Evolutionary conservation across 2,113 vertebrate genomes (phyloP), one percentile per base, ranked within the genome.

Genomic region (Gavialis gangeticus): DNA sequence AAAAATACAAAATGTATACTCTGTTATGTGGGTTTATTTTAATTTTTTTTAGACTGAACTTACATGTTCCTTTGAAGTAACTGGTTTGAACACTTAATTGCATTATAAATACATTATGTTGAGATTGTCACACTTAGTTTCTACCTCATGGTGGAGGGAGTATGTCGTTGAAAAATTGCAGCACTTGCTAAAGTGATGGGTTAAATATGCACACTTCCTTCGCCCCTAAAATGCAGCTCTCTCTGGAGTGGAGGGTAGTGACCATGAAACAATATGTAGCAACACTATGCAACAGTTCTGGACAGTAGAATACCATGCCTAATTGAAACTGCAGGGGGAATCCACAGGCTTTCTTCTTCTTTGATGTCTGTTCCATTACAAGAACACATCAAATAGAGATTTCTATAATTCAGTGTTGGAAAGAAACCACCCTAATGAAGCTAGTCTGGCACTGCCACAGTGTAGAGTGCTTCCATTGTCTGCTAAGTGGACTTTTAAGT

Each of bases 11-110:
- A 84, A 75, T 81, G 62, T 83, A 28, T 69, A 90, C 66, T 66
- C 54, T 91, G 1, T 22, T 54, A 88, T 93, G 79, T 77, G 67
- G 56, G 59, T 24, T 89, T 96, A 76, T 90, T 97, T 80, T 95
- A 95, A 95, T 94, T 87, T 69, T 30, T 19, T 69, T 21, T 30
- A 34, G 66, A 16, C 34, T 34, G n/a, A 30, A 91, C 90, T 54
- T 34, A 87, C 96, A 95, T 95, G 91, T 95, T 75, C 67, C 95
- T 96, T 95, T 95, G 80, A 94, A 87, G 56, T 87, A 77, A 91
- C 89, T 94, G 24, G 5, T 94, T 93, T 62, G 66, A 91, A 78
- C 2, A 0, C 27, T 9, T 79, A 90, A 84, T 89, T 84, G 76
- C 58, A 84, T 94, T 64, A 80, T 92, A 75, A 69, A 93, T 90